Conservation (phyloP, 2,888 invertebrate species). For the Drosophila formosana region DNA sequence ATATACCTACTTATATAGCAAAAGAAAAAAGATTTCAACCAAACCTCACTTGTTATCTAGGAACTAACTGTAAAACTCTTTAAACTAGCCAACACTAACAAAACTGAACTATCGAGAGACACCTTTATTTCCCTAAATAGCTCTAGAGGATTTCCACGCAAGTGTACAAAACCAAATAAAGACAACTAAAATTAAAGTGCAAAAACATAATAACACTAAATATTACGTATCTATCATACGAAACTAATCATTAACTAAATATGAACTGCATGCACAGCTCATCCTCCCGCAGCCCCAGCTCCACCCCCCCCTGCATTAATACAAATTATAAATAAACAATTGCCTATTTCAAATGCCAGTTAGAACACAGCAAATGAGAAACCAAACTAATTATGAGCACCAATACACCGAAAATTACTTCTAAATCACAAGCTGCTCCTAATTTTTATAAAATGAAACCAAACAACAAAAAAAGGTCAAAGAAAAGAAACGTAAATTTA, state of each 20-base stretch:
- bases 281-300: slow-evolving; percentile 13
- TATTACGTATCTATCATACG: slow-evolving; percentile 34
- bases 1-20: slow-evolving; percentile 72
- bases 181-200: slow-evolving; percentile 61
- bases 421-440: slow-evolving; percentile 50
- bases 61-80: slow-evolving; percentile 77
- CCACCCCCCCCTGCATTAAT: slow-evolving; percentile 19
- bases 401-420: slow-evolving; percentile 47
- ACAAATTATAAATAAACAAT: slow-evolving; percentile 34
- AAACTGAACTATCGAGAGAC: slow-evolving; percentile 60
- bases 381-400: slow-evolving; percentile 47
- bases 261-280: slow-evolving; percentile 59
- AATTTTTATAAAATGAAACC: slow-evolving; percentile 42
- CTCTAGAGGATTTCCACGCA: slow-evolving; percentile 66
- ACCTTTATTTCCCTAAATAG: slow-evolving; percentile 43
- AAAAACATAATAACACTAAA: slow-evolving; percentile 53
- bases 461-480: slow-evolving; percentile 6
- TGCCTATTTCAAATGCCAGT: slow-evolving; percentile 47
- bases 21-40: slow-evolving; percentile 76
- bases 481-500: slow-evolving; percentile 37
- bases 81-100: slow-evolving; percentile 55
- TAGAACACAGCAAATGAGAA: slow-evolving; percentile 46
- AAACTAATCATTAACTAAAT: slow-evolving; percentile 39
- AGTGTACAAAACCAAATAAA: slow-evolving; percentile 72
- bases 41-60: slow-evolving; percentile 80